These are phyloP conservation scores for Dolomedes plantarius DNA, from an alignment of 2,888 invertebrate genomes.

Conservation along the genomic window DNA sequence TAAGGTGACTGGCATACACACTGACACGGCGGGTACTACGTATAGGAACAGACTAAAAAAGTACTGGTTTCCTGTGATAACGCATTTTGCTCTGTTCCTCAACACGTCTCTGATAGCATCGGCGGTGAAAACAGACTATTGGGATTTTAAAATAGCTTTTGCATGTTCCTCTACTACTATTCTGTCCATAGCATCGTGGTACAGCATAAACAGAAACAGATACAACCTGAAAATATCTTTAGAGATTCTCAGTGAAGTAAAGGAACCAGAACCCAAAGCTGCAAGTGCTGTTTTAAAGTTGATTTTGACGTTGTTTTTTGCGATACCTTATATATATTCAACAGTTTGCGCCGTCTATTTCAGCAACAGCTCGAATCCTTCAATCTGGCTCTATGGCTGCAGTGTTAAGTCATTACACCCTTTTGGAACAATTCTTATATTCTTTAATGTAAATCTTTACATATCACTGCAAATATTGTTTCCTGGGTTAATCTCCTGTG, in stretches of 20 bases:
- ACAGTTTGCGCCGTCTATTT: neutral
- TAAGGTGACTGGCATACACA: neutral
- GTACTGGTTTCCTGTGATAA: conserved; percentile 26
- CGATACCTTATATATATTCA: conserved; percentile 25
- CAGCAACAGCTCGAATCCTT: neutral
- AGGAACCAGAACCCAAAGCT: neutral
- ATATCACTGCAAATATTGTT: conserved; percentile 29
- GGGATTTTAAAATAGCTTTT: conserved; percentile 26
- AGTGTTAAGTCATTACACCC: neutral
- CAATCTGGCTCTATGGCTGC: conserved; percentile 42
- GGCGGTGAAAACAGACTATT: neutral
- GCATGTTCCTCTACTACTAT: conserved; percentile 24
- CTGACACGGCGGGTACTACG: neutral
- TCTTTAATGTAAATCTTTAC: conserved; percentile 21
- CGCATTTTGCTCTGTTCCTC: conserved; percentile 22
- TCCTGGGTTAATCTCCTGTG: conserved; percentile 24
- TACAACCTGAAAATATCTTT: neutral
- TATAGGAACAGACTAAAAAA: neutral
- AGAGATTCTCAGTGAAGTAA: neutral
- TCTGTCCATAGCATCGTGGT: conserved; percentile 29
- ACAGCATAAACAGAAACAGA: neutral
- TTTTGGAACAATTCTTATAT: conserved; percentile 8
- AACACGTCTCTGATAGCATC: neutral
- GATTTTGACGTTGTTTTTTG: neutral
- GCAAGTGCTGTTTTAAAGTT: neutral